Evolutionary conservation across 2,113 vertebrate species (phyloP).

Genomic region (Halichoerus grypus): DNA sequence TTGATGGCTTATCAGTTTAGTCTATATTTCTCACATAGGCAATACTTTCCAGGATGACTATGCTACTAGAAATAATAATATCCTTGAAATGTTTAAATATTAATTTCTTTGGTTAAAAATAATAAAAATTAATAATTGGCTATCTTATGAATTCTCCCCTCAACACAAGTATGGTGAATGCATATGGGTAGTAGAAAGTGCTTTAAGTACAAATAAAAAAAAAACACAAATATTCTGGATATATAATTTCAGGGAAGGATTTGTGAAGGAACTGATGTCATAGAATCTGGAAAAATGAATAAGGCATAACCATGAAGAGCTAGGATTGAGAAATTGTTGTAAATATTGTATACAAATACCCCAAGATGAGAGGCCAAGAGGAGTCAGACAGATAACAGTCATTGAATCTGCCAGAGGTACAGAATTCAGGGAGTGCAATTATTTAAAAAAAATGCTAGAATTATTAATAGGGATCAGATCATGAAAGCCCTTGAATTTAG

Average conservation of each 20-base stretch:
- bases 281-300: conserved; percentile 27
- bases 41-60: neutral
- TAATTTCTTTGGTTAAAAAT: neutral
- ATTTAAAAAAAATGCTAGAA: neutral
- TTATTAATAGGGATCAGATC: neutral
- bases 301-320: neutral
- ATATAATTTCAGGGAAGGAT: neutral
- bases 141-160: neutral
- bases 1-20: neutral
- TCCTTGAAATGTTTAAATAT: neutral
- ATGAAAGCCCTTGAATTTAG: neutral
- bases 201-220: neutral
- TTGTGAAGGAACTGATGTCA: neutral
- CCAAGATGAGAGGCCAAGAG: neutral
- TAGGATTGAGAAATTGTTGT: neutral
- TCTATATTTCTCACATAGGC: neutral
- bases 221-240: neutral
- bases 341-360: neutral
- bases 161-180: neutral
- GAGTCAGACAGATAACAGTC: neutral
- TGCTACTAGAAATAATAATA: neutral
- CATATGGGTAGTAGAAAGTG: neutral
- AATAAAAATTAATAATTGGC: neutral
- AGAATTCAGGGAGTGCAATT: neutral
- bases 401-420: neutral